phyloP scores from a whole-genome alignment of 2,113 vertebrate species.

The Gila orcuttii region DNA sequence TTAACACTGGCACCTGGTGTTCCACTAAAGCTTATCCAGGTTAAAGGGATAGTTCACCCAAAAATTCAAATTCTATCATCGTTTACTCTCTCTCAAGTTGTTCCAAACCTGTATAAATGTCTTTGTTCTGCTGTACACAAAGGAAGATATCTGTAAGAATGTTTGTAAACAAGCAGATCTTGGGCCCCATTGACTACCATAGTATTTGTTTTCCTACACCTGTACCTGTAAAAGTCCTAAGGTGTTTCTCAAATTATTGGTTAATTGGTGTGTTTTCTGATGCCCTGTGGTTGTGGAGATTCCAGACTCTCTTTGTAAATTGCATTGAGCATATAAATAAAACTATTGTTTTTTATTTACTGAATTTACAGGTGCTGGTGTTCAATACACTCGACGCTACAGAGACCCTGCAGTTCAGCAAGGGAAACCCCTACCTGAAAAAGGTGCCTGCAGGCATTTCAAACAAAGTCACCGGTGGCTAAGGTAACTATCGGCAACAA shows the following conservation, averaged over 20 bases:
- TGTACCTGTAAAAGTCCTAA: not conserved
- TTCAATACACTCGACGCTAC: slow-evolving; percentile 55
- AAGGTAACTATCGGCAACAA: slow-evolving; percentile 65
- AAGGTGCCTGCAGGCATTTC: slow-evolving; percentile 79
- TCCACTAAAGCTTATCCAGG: not conserved
- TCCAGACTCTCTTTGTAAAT: not conserved
- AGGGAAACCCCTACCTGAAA: slow-evolving; percentile 80
- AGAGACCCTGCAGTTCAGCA: slow-evolving; percentile 77
- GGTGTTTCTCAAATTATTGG: not conserved
- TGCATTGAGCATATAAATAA: not conserved
- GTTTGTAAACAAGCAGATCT: too few relatives aligned
- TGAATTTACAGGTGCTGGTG: slow-evolving; percentile 60
- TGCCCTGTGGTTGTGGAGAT: not conserved
- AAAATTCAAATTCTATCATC: too few relatives aligned
- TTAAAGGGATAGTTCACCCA: not conserved
- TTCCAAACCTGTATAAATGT: too few relatives aligned
- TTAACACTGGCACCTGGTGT: not conserved
- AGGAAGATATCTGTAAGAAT: too few relatives aligned
- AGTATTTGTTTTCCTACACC: too few relatives aligned
- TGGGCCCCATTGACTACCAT: too few relatives aligned
- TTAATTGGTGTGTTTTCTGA: not conserved
- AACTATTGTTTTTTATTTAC: not conserved
- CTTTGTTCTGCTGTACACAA: too few relatives aligned
- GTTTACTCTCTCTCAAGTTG: too few relatives aligned
- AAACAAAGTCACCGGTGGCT: slow-evolving; percentile 83